Evolutionary conservation across 2,888 invertebrate genomes (phyloP).

Genomic region (Furcula furcula): DNA sequence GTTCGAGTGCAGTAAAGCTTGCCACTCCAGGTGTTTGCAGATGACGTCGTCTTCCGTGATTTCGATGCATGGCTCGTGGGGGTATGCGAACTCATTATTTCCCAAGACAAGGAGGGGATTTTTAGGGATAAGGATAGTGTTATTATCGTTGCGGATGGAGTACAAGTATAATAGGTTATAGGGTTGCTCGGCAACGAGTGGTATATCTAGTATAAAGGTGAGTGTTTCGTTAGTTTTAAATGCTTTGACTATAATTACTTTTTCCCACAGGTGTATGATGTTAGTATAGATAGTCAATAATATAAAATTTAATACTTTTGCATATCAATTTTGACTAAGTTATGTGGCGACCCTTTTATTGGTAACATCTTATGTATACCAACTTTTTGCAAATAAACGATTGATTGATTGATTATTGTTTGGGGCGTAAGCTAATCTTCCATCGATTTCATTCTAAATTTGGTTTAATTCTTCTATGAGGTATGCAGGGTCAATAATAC

Average conservation of each 20-base stretch:
- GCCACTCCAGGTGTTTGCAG: background rate
- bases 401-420: no score
- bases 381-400: no score
- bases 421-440: background rate
- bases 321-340: no score
- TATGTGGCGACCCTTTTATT: no score
- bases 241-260: slow-evolving; percentile 14
- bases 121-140: slow-evolving; percentile 23
- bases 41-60: slow-evolving; percentile 17
- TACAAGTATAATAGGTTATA: slow-evolving; percentile 24
- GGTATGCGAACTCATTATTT: slow-evolving; percentile 30
- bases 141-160: slow-evolving; percentile 18
- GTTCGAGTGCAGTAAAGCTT: background rate
- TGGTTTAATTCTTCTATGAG: background rate
- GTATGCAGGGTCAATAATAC: background rate
- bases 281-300: no score
- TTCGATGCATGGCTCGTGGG: slow-evolving; percentile 19
- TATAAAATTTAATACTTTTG: no score
- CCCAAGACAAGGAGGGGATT: slow-evolving; percentile 27
- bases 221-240: slow-evolving; percentile 19
- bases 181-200: slow-evolving; percentile 19
- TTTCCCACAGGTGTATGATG: slow-evolving; percentile 7
- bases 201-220: slow-evolving; percentile 24
- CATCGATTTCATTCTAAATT: background rate
- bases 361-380: no score